phyloP scores from a whole-genome alignment of 2,797 vertebrate genomes.

The Sternotherus odoratus region DNA sequence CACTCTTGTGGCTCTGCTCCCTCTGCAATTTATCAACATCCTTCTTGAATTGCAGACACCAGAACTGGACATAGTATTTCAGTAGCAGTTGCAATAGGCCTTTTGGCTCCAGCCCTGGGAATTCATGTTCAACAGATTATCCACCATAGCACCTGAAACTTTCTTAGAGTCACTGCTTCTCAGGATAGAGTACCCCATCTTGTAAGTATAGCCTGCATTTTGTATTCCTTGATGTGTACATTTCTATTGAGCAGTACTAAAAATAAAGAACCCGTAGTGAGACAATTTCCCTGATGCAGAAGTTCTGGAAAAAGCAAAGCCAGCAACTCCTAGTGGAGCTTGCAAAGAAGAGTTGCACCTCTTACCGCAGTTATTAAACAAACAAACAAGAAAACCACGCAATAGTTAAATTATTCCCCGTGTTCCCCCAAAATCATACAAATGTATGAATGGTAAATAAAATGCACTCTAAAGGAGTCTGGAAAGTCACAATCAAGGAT shows the following conservation, averaged over 20 bases:
- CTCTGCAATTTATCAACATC: neutral
- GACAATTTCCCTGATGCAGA: neutral
- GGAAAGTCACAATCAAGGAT: neutral
- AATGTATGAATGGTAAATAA: neutral
- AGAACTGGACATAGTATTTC: neutral
- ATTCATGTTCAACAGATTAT: too few relatives aligned
- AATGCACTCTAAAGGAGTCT: neutral
- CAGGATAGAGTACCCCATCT: neutral
- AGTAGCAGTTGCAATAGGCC: neutral
- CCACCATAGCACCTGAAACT: too few relatives aligned
- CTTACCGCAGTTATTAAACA: neutral
- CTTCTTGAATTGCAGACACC: neutral
- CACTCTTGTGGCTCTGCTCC: neutral
- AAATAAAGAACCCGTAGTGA: neutral
- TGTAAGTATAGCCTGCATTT: neutral
- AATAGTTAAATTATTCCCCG: neutral
- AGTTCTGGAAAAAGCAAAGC: neutral
- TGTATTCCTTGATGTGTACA: neutral
- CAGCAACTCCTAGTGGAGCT: neutral
- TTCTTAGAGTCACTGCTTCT: neutral
- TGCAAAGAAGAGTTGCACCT: rapidly evolving
- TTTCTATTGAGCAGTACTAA: neutral
- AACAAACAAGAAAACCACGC: neutral
- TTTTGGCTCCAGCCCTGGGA: too few relatives aligned
- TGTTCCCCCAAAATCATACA: neutral